Base-by-base conservation (phyloP, 2,888 invertebrate genomes). In the Rhyacophila evoluta region DNA sequence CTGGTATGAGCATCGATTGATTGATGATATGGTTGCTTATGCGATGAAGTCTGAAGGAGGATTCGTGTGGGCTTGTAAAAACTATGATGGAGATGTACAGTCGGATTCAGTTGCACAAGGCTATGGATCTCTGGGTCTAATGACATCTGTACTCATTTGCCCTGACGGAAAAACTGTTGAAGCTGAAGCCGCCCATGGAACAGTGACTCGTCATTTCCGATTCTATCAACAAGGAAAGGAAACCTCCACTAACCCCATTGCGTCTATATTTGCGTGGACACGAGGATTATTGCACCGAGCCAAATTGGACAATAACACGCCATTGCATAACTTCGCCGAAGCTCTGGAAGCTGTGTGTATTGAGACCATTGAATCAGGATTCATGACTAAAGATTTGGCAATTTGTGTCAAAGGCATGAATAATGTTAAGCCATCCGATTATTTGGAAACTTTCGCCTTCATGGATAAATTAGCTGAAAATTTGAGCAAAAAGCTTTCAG, bases 1-100 rank as follows among this genome's bases (percentile, higher is more conserved):
- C 84, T 98, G 98, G 98, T 99, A 99, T 86, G 99, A 99, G 87
- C 99, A 99, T 87, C 93, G 99, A 81, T 90, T 99, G 75, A 99
- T 99, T 85, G 99, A 99, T 86, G 99, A 99, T 85, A 99, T 99
- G 99, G 98, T 99, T 11, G 99, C 99, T 1, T 98, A 98, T 85
- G 94, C 95, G 36, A 96, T 99, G 96, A 99, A 99, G 87, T 96
- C 97, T 0, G 97, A 98, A 84, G 99, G 99, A 83, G 99, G 99
- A 55, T 99, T 99, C 87, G 98, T 99, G 0, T 99, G 99, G 99
- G 98, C 99, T 6, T 99, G 99, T 88, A 99, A 99, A 87, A 99
- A 99, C 88, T 99, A 99, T 86, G 99, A 99, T 85, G 99, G 99
- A 55, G 99, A 99, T 88, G 99, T 99, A 0, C 99, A 99, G 87